phyloP scores from a whole-genome alignment of 2,888 invertebrate genomes.

The Acleris laterana region DNA sequence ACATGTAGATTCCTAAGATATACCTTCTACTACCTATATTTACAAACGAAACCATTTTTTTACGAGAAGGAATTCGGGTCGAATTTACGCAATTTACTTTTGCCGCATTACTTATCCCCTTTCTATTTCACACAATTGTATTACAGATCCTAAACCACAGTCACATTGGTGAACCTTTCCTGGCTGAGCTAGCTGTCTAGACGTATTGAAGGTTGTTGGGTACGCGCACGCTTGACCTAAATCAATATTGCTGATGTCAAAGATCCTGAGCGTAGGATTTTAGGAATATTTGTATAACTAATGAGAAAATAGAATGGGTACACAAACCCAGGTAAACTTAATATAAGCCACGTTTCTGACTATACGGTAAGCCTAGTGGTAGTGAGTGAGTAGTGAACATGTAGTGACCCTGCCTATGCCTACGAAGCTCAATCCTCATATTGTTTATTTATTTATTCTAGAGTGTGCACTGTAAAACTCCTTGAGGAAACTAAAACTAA shows the following conservation, averaged over 20 bases:
- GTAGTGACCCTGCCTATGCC: too few species aligned
- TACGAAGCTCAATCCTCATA: too few species aligned
- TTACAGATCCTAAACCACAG: slow-evolving; percentile 4
- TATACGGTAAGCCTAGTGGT: too few species aligned
- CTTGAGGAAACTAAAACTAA: too few species aligned
- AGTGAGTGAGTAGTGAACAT: too few species aligned
- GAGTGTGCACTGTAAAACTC: too few species aligned
- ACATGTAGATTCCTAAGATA: too few species aligned
- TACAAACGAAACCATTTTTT: not conserved
- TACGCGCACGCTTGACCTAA: slow-evolving; percentile 18
- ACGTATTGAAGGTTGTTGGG: slow-evolving; percentile 23
- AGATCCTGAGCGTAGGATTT: slow-evolving; percentile 11
- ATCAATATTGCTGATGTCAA: slow-evolving; percentile 25
- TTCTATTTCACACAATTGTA: slow-evolving; percentile 11
- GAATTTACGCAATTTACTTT: not conserved
- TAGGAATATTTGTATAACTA: slow-evolving; percentile 23
- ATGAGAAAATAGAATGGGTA: slow-evolving; percentile 13
- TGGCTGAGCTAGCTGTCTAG: slow-evolving; percentile 13
- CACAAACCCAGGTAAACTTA: slow-evolving; percentile 3
- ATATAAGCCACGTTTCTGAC: not conserved
- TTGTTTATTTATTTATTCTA: too few species aligned
- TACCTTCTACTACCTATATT: not conserved
- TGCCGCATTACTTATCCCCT: not conserved
- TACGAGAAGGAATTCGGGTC: not conserved
- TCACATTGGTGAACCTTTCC: slow-evolving; percentile 3